phyloP scores from a whole-genome alignment of 2,113 vertebrate species.

The Anhinga anhinga region DNA sequence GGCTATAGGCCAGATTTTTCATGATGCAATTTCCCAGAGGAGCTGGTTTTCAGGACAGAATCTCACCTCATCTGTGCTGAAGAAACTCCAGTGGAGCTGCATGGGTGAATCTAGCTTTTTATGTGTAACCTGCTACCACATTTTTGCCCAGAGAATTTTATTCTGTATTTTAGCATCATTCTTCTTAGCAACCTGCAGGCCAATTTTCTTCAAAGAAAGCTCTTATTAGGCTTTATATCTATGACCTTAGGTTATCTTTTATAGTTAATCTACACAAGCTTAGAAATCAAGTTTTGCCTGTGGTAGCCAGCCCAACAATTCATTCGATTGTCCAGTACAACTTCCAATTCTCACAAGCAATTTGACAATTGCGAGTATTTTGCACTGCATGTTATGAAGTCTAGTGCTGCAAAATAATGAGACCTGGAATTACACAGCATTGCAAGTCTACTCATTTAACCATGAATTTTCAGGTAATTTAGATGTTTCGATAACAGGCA shows the following conservation, averaged over 20 bases:
- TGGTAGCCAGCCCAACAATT: conserved; percentile 49
- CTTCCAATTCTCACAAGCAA: conserved; percentile 58
- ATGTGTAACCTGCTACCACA: neutral
- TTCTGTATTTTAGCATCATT: conserved; percentile 47
- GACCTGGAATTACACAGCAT: neutral
- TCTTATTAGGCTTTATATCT: conserved; percentile 43
- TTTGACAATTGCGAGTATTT: conserved; percentile 53
- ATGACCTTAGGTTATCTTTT: conserved; percentile 56
- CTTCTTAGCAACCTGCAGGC: conserved; percentile 35
- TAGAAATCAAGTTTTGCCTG: conserved; percentile 45
- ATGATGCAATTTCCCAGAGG: neutral
- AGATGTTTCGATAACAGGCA: conserved; percentile 31
- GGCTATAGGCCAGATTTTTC: neutral
- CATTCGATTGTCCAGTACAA: conserved; percentile 28
- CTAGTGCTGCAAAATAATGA: conserved; percentile 23
- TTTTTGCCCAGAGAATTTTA: conserved; percentile 12
- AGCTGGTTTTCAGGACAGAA: conserved; percentile 7
- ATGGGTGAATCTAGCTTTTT: neutral
- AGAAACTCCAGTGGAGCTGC: neutral
- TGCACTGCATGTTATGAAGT: neutral
- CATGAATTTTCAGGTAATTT: neutral
- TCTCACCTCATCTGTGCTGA: neutral
- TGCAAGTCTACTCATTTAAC: conserved; percentile 8
- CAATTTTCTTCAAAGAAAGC: conserved; percentile 57
- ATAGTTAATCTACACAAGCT: conserved; percentile 23